Conservation (phyloP, 2,888 invertebrate species). For the Pediacus dermestoides region DNA sequence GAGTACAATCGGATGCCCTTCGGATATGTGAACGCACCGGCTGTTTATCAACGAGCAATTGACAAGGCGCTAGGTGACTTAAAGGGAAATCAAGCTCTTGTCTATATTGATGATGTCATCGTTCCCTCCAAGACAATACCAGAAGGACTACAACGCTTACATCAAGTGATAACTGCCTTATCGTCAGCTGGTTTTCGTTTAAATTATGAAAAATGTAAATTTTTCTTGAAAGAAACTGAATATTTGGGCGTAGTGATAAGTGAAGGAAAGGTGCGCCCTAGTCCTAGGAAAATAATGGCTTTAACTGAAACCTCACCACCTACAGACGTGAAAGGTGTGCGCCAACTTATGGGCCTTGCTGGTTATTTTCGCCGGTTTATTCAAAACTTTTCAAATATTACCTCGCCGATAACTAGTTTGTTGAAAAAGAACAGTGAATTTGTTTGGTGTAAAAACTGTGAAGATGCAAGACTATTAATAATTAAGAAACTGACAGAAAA, state of each 20-base stretch:
- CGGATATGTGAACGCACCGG: conserved; percentile 37
- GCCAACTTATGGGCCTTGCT: too few relatives aligned
- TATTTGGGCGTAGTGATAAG: not conserved
- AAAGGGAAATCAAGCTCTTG: conserved; percentile 10
- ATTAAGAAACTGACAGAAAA: too few relatives aligned
- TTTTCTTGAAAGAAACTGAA: not conserved
- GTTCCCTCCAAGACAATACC: conserved; percentile 20
- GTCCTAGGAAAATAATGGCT: too few relatives aligned
- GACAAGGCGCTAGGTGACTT: conserved; percentile 16
- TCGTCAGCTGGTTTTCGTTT: not conserved
- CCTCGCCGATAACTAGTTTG: too few relatives aligned
- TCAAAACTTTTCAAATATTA: too few relatives aligned
- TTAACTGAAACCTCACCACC: too few relatives aligned
- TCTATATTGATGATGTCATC: conserved; percentile 27
- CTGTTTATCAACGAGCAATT: conserved; percentile 20
- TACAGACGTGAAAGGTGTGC: too few relatives aligned
- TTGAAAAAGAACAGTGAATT: too few relatives aligned
- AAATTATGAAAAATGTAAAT: not conserved
- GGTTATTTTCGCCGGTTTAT: too few relatives aligned
- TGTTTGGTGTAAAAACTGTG: too few relatives aligned
- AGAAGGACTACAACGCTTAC: conserved; percentile 15
- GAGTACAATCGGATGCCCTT: conserved; percentile 38
- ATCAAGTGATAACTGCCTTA: not conserved
- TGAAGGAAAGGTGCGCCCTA: too few relatives aligned
- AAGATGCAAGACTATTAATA: too few relatives aligned